Base-by-base conservation (phyloP, 2,888 invertebrate species). In the Phyllotreta striolata region DNA sequence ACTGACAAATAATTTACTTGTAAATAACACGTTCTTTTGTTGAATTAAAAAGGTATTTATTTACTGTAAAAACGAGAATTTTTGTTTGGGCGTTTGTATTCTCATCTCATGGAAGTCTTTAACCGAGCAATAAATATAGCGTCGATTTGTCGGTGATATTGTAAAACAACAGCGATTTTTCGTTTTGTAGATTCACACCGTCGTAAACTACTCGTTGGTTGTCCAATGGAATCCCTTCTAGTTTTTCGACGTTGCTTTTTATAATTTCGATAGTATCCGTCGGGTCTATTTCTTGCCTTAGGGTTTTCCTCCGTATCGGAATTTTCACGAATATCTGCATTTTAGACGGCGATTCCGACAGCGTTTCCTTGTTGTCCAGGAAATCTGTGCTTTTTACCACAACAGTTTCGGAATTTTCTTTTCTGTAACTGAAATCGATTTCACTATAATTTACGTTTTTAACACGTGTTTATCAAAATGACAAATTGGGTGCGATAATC, bases 281-380 rank as follows among this genome's bases (percentile, higher is more conserved):
- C 1, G 49, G 49, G 6, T 49, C 35, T 34, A 49, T 8, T 35
- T 49, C 49, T 35, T 49, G 49, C 6, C 10, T 49, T 10, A 49
- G 8, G 1, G 49, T 49, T 49, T 49, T 49, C 37, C 49, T 34
- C 37, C 35, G 6, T 6, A 49, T 9, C 1, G 49, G 49, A n/a
- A 49, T 49, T 35, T 49, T 49, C 6, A 49, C 49, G 37, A 49
- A 49, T 10, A 49, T 49, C 49, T 49, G 34, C 49, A 49, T 49
- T 49, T 49, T 49, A 34, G 37, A 49, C 24, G 24, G 4, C 24
- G 24, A 24, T 24, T 24, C 24, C 24, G 24, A 24, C 4, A 24
- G 24, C 24, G 24, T 24, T 24, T 24, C 24, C 24, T 3, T 1
- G 4, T 24, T 24, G 1, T 24, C 24, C 4, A 24, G 1, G 24